Evolutionary conservation across 2,797 vertebrate species (phyloP).

Genomic region (Macropodus opercularis): DNA sequence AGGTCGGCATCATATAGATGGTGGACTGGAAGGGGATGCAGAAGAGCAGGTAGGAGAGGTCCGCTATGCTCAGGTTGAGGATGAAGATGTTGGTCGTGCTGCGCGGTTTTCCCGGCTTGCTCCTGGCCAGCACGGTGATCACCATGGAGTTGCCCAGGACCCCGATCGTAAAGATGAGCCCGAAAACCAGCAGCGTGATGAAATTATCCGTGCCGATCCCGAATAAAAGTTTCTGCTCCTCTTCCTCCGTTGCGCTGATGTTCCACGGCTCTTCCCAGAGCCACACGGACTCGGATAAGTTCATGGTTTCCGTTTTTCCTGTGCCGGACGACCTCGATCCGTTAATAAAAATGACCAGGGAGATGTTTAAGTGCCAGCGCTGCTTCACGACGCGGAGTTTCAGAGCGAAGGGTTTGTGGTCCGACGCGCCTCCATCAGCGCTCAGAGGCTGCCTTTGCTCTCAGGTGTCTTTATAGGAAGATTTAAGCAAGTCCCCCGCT

Average conservation of each 20-base stretch:
- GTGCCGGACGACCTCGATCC: conserved; percentile 10
- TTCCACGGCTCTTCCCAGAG: conserved; percentile 56
- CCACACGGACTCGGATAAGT: conserved; percentile 65
- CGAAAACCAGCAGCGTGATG: conserved; percentile 89
- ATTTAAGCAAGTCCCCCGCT: not conserved
- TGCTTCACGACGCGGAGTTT: conserved; percentile 32
- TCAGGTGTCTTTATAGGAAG: not conserved
- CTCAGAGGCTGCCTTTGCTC: not conserved
- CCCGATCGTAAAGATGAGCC: conserved; percentile 91
- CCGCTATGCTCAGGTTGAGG: conserved; percentile 96
- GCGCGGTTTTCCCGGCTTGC: conserved; percentile 88
- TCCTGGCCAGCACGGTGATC: conserved; percentile 92
- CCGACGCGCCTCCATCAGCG: conserved; percentile 40
- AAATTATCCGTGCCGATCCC: conserved; percentile 92
- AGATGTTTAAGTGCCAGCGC: conserved; percentile 9
- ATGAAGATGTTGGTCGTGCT: conserved; percentile 98
- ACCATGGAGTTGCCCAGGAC: conserved; percentile 96
- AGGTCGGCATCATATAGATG: conserved; percentile 91
- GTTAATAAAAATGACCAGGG: not conserved
- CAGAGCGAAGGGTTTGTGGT: not conserved
- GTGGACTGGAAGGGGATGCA: conserved; percentile 98
- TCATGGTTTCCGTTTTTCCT: conserved; percentile 63
- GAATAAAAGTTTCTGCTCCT: conserved; percentile 81
- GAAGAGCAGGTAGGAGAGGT: conserved; percentile 96
- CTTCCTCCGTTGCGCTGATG: conserved; percentile 72